phyloP scores from a whole-genome alignment of 2,113 vertebrate species.

The Phrynosoma platyrhinos region DNA sequence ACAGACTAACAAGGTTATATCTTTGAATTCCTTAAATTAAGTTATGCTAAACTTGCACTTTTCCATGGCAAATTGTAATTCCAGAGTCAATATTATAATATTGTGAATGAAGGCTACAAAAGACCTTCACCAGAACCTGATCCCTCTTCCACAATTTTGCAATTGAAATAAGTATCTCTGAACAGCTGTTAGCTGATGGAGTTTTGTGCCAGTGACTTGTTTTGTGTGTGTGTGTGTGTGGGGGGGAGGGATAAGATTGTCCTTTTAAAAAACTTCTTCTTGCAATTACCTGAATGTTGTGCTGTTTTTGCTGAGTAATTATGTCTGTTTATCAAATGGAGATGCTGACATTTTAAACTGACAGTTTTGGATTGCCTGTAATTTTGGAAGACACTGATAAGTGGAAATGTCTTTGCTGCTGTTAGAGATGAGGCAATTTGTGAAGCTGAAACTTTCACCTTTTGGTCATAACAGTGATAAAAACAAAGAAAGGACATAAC shows the following conservation, averaged over 20 bases:
- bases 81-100: not conserved
- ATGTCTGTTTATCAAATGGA: slow-evolving; percentile 43
- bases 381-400: slow-evolving; percentile 56
- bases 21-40: not conserved
- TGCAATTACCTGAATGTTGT: slow-evolving; percentile 30
- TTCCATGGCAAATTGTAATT: not conserved
- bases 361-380: slow-evolving; percentile 52
- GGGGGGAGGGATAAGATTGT: not conserved
- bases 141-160: not conserved
- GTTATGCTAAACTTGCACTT: not conserved
- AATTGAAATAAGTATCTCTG: slow-evolving; percentile 26
- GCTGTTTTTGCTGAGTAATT: slow-evolving; percentile 32
- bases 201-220: not conserved
- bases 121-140: not conserved
- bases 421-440: slow-evolving; percentile 49
- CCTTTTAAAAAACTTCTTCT: not conserved
- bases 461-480: slow-evolving; percentile 59
- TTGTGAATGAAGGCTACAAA: not conserved
- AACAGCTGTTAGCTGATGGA: not conserved
- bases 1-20: too few relatives aligned
- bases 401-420: slow-evolving; percentile 37
- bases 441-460: slow-evolving; percentile 49
- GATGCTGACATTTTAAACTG: slow-evolving; percentile 50
- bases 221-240: not conserved
- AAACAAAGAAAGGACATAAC: not conserved